These are phyloP conservation scores for Pavo muticus DNA, from an alignment of 2,113 vertebrate species.

Conservation along the genomic window DNA sequence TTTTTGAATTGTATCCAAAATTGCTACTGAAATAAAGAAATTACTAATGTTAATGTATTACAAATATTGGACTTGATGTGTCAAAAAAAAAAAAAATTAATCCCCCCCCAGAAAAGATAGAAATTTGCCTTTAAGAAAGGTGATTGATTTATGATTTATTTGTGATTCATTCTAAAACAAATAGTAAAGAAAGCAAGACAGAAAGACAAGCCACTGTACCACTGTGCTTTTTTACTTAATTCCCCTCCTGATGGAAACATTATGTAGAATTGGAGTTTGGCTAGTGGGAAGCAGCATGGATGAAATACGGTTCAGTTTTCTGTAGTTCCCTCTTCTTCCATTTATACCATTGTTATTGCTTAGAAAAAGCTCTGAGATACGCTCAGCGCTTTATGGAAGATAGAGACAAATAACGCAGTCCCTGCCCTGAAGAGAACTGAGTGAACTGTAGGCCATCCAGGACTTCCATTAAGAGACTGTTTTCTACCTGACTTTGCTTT, in stretches of 20 bases:
- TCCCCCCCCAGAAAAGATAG: neutral
- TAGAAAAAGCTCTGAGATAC: neutral
- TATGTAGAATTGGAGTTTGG: neutral
- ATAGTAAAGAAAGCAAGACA: neutral
- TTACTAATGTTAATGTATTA: neutral
- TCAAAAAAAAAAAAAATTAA: neutral
- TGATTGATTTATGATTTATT: neutral
- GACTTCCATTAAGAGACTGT: neutral
- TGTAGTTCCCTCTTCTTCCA: neutral
- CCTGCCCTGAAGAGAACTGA: neutral
- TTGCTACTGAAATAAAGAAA: neutral
- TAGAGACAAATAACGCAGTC: neutral
- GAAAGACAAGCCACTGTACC: neutral
- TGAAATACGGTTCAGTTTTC: neutral
- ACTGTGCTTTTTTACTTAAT: neutral
- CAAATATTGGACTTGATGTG: neutral
- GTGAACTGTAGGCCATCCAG: neutral
- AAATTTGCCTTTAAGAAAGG: neutral
- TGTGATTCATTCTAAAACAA: neutral
- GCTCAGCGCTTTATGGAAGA: neutral
- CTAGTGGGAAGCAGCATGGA: neutral
- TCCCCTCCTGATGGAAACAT: no score
- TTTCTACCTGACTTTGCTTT: constrained; percentile 16
- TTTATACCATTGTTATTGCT: rapidly evolving
- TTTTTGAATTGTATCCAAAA: neutral